Evolutionary conservation across 1,140 invertebrate species (phyloP), one percentile per base, ranked within the genome.

Genomic region (Drosophila novamexicana): DNA sequence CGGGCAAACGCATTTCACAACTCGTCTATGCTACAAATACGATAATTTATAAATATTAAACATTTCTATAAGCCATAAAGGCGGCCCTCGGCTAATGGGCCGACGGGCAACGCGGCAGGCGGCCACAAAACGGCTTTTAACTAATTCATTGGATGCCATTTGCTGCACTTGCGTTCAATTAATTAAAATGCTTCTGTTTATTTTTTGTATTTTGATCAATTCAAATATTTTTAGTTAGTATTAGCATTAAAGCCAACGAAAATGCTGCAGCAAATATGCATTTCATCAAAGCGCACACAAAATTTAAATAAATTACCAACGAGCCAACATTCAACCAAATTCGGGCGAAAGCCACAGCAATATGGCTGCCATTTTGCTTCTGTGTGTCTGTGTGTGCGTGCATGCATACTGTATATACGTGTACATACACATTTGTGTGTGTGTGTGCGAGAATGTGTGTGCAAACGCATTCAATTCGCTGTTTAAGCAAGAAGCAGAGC

Each of bases 51-150:
- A 29, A 29, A 29, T 29, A 5, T 29, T 29, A 5, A 5, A 29
- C 22, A 29, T 52, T 59, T 73, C 61, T 67, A 73, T 61, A 61
- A 45, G 62, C 12, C 54, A 73, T 73, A 54, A 67, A 73, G 14
- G 62, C 29, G 34, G 37, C 61, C 39, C 39, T 4, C 9, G n/a
- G 40, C 18, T 10, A 44, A 9, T 16, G 34, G 9, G 29, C n/a
- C 22, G 22, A 5, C 22, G 22, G 22, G 22, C 22, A 22, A 22
- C 3, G 18, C 14, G 10, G 8, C 8, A 29, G 18, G 18, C 8
- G 6, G 53, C 10, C 3, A 22, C 18, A 10, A 37, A 39, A 37
- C 34, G 22, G 34, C 32, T 67, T 44, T 59, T 39, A 73, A 68
- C 50, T 56, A 67, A 58, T 68, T 61, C 54, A 68, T 68, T 63